Percentiles rank a stretch among this genome's conserved stretches.
phyloP scores from a whole-genome alignment of 2,888 invertebrate genomes.

The Apodemia duryi region DNA sequence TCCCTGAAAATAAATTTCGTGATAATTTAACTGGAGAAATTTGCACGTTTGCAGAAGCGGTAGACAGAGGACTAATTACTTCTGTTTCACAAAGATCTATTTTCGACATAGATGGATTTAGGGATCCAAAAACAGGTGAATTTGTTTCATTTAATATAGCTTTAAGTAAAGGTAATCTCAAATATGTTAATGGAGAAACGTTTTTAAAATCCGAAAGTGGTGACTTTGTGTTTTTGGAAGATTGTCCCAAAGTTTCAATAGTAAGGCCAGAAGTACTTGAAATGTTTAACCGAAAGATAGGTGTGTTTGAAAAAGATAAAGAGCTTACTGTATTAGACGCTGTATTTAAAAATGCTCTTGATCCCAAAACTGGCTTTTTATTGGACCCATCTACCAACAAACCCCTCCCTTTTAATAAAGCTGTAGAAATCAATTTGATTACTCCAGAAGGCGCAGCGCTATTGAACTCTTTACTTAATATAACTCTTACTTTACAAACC shows the following conservation, averaged over 20 bases:
- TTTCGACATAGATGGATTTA: constrained; percentile 95
- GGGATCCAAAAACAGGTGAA: constrained; percentile 88
- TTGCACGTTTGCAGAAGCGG: constrained; percentile 90
- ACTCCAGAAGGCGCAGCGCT: constrained; percentile 93
- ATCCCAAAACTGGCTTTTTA: constrained; percentile 92
- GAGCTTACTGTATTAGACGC: constrained; percentile 93
- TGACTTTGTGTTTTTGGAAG: constrained; percentile 86
- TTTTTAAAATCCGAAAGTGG: constrained; percentile 87
- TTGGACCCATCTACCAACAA: constrained; percentile 86
- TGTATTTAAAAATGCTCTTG: constrained; percentile 90
- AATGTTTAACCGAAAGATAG: constrained; percentile 90
- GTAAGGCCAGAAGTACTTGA: constrained; percentile 92
- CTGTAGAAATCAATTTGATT: constrained; percentile 90
- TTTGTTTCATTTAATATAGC: constrained; percentile 92
- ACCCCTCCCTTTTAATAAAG: constrained; percentile 89
- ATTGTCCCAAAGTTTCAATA: constrained; percentile 87
- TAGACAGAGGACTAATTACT: constrained; percentile 92
- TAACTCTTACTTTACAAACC: constrained; percentile 92
- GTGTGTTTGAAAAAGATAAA: constrained; percentile 85
- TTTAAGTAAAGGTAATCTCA: constrained; percentile 86
- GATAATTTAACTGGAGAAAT: constrained; percentile 86
- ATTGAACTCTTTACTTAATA: constrained; percentile 90
- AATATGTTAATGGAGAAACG: constrained; percentile 85
- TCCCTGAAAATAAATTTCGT: constrained; percentile 85
- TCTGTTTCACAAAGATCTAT: constrained; percentile 93